A percentile compares a stretch with the other conserved stretches of the same genome.
phyloP scores from a whole-genome alignment of 2,888 invertebrate genomes.

The Carabus problematicus region DNA sequence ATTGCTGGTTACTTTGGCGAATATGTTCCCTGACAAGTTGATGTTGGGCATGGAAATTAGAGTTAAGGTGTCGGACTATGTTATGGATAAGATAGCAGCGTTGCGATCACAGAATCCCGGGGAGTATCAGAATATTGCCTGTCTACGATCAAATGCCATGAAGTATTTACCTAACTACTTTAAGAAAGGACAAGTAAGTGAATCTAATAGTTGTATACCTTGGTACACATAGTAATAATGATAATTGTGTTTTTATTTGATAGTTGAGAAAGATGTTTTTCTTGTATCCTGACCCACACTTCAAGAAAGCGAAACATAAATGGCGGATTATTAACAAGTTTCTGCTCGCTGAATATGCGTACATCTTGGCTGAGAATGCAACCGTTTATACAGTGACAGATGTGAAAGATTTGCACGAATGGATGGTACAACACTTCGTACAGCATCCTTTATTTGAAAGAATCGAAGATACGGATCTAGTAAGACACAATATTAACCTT shows the following conservation, averaged over 20 bases:
- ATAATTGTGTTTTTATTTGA: slow-evolving; percentile 30
- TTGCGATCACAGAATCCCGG: slow-evolving; percentile 77
- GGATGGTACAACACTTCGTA: slow-evolving; percentile 94
- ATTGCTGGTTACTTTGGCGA: slow-evolving; percentile 86
- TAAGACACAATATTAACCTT: slow-evolving; percentile 56
- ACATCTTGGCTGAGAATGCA: slow-evolving; percentile 83
- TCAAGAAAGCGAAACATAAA: slow-evolving; percentile 98
- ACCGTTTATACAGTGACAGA: slow-evolving; percentile 97
- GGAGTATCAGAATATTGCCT: slow-evolving; percentile 91
- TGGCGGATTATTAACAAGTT: slow-evolving; percentile 97
- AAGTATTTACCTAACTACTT: slow-evolving; percentile 99
- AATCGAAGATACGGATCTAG: slow-evolving; percentile 77
- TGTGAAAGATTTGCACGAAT: slow-evolving; percentile 94
- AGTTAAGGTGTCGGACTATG: slow-evolving; percentile 98
- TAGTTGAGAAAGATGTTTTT: slow-evolving; percentile 97
- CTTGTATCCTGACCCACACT: slow-evolving; percentile 98
- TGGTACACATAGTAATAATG: no score
- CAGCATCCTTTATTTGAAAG: slow-evolving; percentile 89
- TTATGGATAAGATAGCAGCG: slow-evolving; percentile 91
- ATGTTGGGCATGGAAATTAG: slow-evolving; percentile 97
- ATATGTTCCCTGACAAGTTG: slow-evolving; percentile 87
- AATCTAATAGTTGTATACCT: slow-evolving; percentile 8
- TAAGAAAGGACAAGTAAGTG: slow-evolving; percentile 84
- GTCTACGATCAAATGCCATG: slow-evolving; percentile 97
- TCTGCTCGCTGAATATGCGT: slow-evolving; percentile 96